These are phyloP conservation scores for Philhelius pedissequus DNA, from an alignment of 2,888 invertebrate genomes.

Conservation along the genomic window DNA sequence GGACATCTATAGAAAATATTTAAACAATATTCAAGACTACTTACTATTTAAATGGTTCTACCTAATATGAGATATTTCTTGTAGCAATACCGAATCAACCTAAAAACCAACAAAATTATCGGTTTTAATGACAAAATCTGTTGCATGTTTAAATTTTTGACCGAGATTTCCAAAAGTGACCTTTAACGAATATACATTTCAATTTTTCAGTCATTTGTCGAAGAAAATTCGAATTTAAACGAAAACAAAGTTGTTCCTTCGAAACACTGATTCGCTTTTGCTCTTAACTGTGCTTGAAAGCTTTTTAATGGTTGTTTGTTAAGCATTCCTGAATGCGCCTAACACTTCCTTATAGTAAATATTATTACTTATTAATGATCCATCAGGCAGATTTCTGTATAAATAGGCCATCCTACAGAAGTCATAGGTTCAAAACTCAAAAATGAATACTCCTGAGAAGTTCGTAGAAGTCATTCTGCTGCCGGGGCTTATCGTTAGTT, in stretches of 20 bases:
- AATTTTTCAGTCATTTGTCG: not conserved
- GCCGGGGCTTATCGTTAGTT: not conserved
- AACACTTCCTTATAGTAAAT: not conserved
- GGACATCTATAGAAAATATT: too few relatives aligned
- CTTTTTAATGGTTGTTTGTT: not conserved
- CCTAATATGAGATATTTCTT: too few relatives aligned
- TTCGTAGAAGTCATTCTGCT: not conserved
- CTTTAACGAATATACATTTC: not conserved
- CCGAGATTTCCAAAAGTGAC: too few relatives aligned
- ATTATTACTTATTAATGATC: constrained; percentile 21
- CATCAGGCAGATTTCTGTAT: not conserved
- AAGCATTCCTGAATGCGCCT: not conserved
- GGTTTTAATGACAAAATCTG: too few relatives aligned
- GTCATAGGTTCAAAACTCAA: not conserved
- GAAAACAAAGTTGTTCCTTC: not conserved
- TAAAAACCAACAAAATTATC: not conserved
- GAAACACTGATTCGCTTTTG: not conserved
- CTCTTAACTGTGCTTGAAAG: constrained; percentile 2
- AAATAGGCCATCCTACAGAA: not conserved
- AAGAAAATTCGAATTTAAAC: not conserved
- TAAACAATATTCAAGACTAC: too few relatives aligned
- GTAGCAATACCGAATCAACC: not conserved
- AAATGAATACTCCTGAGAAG: constrained; percentile 20
- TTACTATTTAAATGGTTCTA: too few relatives aligned
- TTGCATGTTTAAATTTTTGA: not conserved